Percentiles rank a stretch among this genome's conserved stretches.
Conservation (phyloP, 1,140 invertebrate species). For the Carposina sasakii region DNA sequence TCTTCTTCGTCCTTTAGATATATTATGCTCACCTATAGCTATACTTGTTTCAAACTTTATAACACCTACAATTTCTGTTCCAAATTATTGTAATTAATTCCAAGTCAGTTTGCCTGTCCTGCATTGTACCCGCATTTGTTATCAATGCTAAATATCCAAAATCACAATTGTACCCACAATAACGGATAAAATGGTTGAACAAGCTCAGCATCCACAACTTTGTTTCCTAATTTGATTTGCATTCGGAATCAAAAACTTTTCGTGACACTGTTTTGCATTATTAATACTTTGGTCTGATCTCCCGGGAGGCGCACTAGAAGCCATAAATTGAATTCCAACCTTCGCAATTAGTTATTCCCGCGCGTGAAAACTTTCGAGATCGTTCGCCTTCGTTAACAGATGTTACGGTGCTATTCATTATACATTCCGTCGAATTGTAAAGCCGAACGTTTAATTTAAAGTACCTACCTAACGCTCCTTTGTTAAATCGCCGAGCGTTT, state of each 20-base stretch:
- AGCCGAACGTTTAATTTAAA: constrained; percentile 71
- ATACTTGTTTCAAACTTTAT: too few species aligned
- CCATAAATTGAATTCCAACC: constrained; percentile 72
- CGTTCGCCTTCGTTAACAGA: constrained; percentile 73
- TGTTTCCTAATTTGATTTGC: constrained; percentile 70
- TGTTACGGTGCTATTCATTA: constrained; percentile 72
- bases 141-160: too few species aligned
- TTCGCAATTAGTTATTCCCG: constrained; percentile 72
- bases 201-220: constrained; percentile 55
- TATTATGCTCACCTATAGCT: too few species aligned
- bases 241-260: constrained; percentile 70
- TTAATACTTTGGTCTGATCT: constrained; percentile 70
- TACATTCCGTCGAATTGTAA: constrained; percentile 72
- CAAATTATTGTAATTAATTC: constrained; percentile 17
- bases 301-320: constrained; percentile 64
- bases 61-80: too few species aligned
- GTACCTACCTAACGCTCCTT: constrained; percentile 56
- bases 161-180: too few species aligned
- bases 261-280: constrained; percentile 73
- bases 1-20: constrained; percentile 33
- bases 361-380: constrained; percentile 72
- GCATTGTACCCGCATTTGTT: too few species aligned
- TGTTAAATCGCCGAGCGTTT: constrained; percentile 62
- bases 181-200: constrained; percentile 42
- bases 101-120: too few species aligned